A percentile compares a stretch with the other conserved stretches of the same genome.
Evolutionary conservation across 2,797 vertebrate genomes (phyloP).

Genomic region (Pseudochirops corinnae): DNA sequence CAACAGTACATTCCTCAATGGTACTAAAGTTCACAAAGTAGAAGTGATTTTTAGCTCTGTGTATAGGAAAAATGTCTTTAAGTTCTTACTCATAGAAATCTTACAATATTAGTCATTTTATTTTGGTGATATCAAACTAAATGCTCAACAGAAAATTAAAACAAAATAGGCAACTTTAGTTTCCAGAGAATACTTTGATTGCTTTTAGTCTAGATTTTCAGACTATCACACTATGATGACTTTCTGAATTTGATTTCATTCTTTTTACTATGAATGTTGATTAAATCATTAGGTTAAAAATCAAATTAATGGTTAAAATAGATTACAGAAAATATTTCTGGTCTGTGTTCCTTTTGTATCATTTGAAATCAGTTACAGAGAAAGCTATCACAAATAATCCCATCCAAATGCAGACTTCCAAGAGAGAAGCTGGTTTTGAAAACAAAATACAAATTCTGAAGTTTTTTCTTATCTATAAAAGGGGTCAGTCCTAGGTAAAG

Average conservation of each 20-base stretch:
- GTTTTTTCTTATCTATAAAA: not conserved
- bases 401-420: not conserved
- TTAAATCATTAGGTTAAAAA: slow-evolving; percentile 13
- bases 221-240: not conserved
- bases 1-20: slow-evolving; percentile 35
- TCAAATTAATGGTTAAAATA: not conserved
- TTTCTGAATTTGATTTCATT: not conserved
- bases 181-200: not conserved
- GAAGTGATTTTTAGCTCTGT: slow-evolving; percentile 11
- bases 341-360: not conserved
- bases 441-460: not conserved
- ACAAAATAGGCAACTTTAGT: not conserved
- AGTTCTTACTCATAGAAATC: not conserved
- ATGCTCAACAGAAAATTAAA: slow-evolving; percentile 19
- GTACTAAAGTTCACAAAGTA: not conserved
- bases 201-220: not conserved
- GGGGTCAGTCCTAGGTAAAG: not conserved
- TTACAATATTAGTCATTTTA: not conserved
- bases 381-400: not conserved
- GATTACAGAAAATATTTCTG: slow-evolving; percentile 10
- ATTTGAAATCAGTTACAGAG: not conserved
- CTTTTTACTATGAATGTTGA: not conserved
- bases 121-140: not conserved
- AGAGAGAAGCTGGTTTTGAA: not conserved
- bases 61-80: not conserved